phyloP scores from a whole-genome alignment of 1,140 invertebrate genomes.

The Ceratosolen solmsi region DNA sequence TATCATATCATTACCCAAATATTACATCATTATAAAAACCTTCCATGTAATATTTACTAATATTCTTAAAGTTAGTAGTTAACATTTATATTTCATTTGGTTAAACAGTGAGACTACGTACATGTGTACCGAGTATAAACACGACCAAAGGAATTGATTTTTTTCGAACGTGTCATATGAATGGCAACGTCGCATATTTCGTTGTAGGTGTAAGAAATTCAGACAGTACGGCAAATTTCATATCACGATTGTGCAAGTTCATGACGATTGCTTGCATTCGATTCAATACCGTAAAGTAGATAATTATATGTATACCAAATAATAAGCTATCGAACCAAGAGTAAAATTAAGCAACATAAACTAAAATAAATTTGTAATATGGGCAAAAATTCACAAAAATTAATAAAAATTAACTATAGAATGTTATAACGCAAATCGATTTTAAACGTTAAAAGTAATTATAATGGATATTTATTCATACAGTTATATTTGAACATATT shows the following conservation, averaged over 20 bases:
- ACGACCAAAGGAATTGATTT: background rate
- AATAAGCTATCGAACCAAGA: too few relatives aligned
- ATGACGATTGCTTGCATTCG: background rate
- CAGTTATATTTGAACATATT: too few relatives aligned
- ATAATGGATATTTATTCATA: too few relatives aligned
- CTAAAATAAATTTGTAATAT: too few relatives aligned
- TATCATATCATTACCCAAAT: background rate
- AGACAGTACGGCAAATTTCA: background rate
- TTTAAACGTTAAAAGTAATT: too few relatives aligned
- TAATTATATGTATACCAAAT: background rate
- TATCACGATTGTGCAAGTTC: background rate
- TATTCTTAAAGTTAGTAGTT: background rate
- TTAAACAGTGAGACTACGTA: background rate
- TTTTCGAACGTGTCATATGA: slow-evolving; percentile 1
- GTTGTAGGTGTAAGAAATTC: slow-evolving; percentile 1
- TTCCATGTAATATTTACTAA: background rate
- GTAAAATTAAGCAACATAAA: too few relatives aligned
- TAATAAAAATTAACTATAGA: too few relatives aligned
- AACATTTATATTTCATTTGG: background rate
- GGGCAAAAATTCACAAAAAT: too few relatives aligned
- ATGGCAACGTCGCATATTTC: slow-evolving; percentile 20
- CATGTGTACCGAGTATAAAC: background rate
- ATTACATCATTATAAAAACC: background rate
- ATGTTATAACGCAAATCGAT: too few relatives aligned
- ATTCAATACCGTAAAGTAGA: background rate